Evolutionary conservation across 2,888 invertebrate species (phyloP), one percentile per base, ranked within the genome.

Genomic region (Chalcosyrphus nemorum): DNA sequence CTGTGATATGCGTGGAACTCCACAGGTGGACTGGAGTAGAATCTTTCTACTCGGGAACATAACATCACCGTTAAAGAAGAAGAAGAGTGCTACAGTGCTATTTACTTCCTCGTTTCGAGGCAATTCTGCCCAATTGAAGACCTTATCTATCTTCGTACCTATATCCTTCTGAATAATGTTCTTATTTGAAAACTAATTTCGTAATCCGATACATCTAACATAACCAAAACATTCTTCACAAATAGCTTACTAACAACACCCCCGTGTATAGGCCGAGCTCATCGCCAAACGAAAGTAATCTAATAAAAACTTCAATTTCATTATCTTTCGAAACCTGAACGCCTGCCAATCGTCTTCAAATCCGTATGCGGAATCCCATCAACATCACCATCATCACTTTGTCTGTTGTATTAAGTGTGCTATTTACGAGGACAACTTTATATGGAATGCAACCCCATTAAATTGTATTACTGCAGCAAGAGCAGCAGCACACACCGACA

Each of bases 391-490:
- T 50, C 72, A 65, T 65, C 65, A 57, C 41, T 54, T 17, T 43
- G n/a, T 50, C 4, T 24, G n/a, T n/a, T n/a, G 24, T 19, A 17
- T 61, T 45, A 45, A 70, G 43, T 47, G 27, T 45, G 50, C 50
- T 57, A 65, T 76, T 65, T 81, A 68, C 57, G 77, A 77, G 59
- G 65, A 65, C 65, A 54, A 65, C 57, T 75, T 43, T 9, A 57
- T 47, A 71, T 71, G 71, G 71, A 76, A 77, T 81, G 76, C 65
- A 68, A 70, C 65, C 65, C 59, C 76, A 76, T 81, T 66, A 71
- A 56, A 66, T 11, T 32, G 11, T 43, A 43, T 32, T 24, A 47
- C 61, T 43, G 45, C 70, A 45, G 45, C 15, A 11, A n/a, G n/a
- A n/a, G n/a, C n/a, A n/a, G n/a, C n/a, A n/a, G n/a, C n/a, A 4